These are phyloP conservation scores for Auanema freiburgensis DNA, from an alignment of 2,888 invertebrate species.

Conservation along the genomic window DNA sequence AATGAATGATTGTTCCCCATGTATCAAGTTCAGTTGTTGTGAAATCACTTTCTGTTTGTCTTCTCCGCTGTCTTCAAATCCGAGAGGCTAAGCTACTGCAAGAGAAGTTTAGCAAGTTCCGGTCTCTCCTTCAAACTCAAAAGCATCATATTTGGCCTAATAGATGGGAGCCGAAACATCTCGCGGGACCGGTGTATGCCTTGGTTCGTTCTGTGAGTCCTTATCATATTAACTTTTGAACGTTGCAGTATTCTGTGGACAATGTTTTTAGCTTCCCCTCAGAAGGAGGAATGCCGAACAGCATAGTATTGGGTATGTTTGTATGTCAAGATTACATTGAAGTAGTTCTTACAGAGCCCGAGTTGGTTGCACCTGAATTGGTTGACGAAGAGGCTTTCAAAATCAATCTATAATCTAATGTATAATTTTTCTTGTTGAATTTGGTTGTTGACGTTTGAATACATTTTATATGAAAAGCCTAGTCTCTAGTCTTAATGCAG, in stretches of 20 bases:
- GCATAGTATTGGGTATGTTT: slow-evolving; percentile 29
- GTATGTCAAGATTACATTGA: not conserved
- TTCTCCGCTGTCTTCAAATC: not conserved
- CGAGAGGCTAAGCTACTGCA: slow-evolving; percentile 1
- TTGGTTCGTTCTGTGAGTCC: slow-evolving; percentile 29
- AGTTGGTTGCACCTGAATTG: slow-evolving; percentile 41
- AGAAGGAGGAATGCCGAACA: slow-evolving; percentile 40
- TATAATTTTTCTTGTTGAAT: slow-evolving; percentile 18
- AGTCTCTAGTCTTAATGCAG: not conserved
- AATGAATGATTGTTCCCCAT: not conserved
- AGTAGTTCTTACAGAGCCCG: slow-evolving; percentile 32
- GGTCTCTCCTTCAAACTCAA: too few relatives aligned
- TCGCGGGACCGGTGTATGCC: slow-evolving; percentile 52
- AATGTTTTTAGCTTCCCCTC: slow-evolving; percentile 40
- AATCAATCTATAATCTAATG: slow-evolving; percentile 21
- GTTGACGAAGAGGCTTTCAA: slow-evolving; percentile 32
- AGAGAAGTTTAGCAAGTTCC: too few relatives aligned
- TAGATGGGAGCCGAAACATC: slow-evolving; percentile 37
- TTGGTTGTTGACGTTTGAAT: not conserved
- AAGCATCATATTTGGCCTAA: slow-evolving; percentile 44
- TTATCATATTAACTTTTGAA: not conserved
- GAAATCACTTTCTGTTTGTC: not conserved
- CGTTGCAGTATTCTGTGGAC: slow-evolving; percentile 46
- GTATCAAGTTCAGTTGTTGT: not conserved
- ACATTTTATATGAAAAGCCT: too few relatives aligned